These are phyloP conservation scores for Cyanistes caeruleus DNA, from an alignment of 2,113 vertebrate species.

Conservation along the genomic window DNA sequence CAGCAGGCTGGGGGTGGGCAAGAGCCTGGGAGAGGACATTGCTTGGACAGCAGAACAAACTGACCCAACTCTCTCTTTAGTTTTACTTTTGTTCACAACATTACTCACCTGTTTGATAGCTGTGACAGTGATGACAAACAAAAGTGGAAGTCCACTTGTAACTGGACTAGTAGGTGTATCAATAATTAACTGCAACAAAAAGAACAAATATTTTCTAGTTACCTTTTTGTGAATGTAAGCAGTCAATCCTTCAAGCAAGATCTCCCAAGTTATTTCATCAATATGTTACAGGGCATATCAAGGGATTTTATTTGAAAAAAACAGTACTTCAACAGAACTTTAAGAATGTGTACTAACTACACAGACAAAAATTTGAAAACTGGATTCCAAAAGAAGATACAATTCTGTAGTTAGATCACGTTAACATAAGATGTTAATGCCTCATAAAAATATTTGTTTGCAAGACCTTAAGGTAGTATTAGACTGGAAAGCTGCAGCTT, in stretches of 20 bases:
- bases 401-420: neutral
- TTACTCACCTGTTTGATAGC: conserved; percentile 93
- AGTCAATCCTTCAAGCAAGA: neutral
- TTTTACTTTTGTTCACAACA: neutral
- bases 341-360: neutral
- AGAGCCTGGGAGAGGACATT: neutral
- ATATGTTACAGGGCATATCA: neutral
- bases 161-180: conserved; percentile 97
- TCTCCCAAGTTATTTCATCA: neutral
- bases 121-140: conserved; percentile 97
- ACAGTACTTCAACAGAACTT: neutral
- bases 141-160: conserved; percentile 94
- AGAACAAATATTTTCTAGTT: neutral
- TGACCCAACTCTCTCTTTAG: neutral
- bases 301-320: neutral
- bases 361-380: neutral
- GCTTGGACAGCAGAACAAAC: neutral
- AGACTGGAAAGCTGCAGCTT: neutral
- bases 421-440: neutral
- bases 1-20: neutral
- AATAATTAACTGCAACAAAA: conserved; percentile 87
- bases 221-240: neutral
- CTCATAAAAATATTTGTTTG: neutral
- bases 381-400: neutral
- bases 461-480: neutral